phyloP scores from a whole-genome alignment of 2,797 vertebrate species.

The Myoxocephalus aenaeus region DNA sequence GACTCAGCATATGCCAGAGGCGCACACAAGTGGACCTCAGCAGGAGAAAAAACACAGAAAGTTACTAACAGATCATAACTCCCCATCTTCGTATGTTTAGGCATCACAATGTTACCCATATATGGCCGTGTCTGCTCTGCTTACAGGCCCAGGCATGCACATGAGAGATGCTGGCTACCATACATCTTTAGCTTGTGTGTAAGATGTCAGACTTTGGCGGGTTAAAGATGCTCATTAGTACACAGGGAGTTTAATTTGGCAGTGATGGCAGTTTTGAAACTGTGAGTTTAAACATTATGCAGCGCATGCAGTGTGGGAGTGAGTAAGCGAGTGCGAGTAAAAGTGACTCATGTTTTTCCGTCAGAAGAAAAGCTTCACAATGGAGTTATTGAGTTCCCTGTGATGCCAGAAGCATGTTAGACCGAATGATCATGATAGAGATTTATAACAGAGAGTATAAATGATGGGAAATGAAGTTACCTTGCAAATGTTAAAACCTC shows the following conservation, averaged over 20 bases:
- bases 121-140: neutral
- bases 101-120: neutral
- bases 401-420: neutral
- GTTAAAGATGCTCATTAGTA: neutral
- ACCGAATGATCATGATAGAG: neutral
- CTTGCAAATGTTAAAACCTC: neutral
- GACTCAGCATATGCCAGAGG: neutral
- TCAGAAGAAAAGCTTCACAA: neutral
- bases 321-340: neutral
- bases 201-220: neutral
- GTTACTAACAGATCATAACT: neutral
- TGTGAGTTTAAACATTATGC: neutral
- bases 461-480: neutral
- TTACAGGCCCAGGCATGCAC: neutral
- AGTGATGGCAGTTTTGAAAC: neutral
- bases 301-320: neutral
- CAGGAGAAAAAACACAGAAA: neutral
- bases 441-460: neutral
- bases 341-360: neutral
- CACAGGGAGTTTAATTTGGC: neutral
- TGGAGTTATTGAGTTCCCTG: neutral
- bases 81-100: neutral
- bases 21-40: neutral
- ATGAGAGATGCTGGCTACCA: neutral
- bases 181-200: neutral